These are phyloP conservation scores for Gobius niger DNA, from an alignment of 2,113 vertebrate genomes.

Conservation along the genomic window DNA sequence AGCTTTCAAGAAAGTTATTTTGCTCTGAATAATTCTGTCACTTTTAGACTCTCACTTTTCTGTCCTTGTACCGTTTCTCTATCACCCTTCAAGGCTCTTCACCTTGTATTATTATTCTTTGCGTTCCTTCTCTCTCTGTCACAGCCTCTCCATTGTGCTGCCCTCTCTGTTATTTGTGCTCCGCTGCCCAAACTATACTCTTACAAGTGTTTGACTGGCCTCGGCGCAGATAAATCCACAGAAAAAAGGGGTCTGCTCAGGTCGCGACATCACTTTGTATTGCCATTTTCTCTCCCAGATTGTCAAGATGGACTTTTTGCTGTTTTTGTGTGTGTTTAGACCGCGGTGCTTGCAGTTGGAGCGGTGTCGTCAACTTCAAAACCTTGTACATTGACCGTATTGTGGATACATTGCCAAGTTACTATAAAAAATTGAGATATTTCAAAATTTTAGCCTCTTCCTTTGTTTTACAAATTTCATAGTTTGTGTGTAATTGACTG, in stretches of 20 bases:
- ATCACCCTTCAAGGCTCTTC: neutral
- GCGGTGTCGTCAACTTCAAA: too few species aligned
- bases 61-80: neutral
- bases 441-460: too few species aligned
- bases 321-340: neutral
- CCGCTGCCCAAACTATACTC: neutral
- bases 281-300: neutral
- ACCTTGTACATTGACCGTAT: too few species aligned
- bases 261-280: neutral
- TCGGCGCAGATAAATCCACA: neutral
- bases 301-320: neutral
- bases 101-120: neutral
- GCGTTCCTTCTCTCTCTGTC: neutral
- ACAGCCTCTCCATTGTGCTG: neutral
- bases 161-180: slow-evolving; percentile 5
- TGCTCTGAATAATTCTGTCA: too few species aligned
- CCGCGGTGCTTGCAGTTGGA: neutral
- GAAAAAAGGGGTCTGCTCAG: neutral
- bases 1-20: too few species aligned
- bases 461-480: too few species aligned
- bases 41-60: neutral
- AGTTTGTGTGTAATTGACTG: too few species aligned
- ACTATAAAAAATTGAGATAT: too few species aligned
- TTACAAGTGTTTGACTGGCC: slow-evolving; percentile 6
- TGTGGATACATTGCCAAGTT: too few species aligned